phyloP scores from a whole-genome alignment of 2,888 invertebrate species.

The Hydriomena furcata region DNA sequence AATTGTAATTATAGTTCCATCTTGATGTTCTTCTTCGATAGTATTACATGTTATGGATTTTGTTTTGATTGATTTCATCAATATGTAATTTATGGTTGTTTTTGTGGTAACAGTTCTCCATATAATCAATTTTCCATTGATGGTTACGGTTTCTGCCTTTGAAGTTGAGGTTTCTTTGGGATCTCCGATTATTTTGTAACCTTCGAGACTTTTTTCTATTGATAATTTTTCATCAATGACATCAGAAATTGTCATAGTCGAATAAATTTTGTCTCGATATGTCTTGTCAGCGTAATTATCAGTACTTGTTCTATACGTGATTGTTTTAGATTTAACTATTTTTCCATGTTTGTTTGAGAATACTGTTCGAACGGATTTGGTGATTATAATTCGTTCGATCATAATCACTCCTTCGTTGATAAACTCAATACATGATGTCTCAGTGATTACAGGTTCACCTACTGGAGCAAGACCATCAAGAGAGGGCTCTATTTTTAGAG shows the following conservation, averaged over 20 bases:
- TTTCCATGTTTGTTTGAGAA: constrained; percentile 32
- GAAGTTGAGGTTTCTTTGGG: background rate
- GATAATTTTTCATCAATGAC: constrained; percentile 12
- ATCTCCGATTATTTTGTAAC: constrained; percentile 6
- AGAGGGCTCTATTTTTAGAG: constrained; percentile 3
- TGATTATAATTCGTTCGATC: constrained; percentile 35
- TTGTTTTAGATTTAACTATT: constrained; percentile 36
- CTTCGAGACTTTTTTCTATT: constrained; percentile 6
- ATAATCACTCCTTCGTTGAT: constrained; percentile 24
- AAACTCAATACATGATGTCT: constrained; percentile 33
- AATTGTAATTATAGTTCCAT: constrained; percentile 17
- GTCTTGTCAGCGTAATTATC: constrained; percentile 37
- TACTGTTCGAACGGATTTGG: constrained; percentile 37
- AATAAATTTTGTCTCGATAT: constrained; percentile 26
- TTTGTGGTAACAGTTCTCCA: background rate
- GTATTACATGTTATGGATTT: background rate
- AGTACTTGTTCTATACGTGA: constrained; percentile 34
- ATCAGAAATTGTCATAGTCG: constrained; percentile 34
- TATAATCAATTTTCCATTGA: constrained; percentile 5
- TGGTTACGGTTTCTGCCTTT: background rate
- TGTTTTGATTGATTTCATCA: constrained; percentile 10
- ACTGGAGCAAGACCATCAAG: constrained; percentile 8
- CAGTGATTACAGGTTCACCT: constrained; percentile 36
- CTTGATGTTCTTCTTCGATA: constrained; percentile 16
- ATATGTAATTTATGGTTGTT: constrained; percentile 1